Base-by-base conservation (phyloP, 2,888 invertebrate genomes). In the Euplexia lucipara region DNA sequence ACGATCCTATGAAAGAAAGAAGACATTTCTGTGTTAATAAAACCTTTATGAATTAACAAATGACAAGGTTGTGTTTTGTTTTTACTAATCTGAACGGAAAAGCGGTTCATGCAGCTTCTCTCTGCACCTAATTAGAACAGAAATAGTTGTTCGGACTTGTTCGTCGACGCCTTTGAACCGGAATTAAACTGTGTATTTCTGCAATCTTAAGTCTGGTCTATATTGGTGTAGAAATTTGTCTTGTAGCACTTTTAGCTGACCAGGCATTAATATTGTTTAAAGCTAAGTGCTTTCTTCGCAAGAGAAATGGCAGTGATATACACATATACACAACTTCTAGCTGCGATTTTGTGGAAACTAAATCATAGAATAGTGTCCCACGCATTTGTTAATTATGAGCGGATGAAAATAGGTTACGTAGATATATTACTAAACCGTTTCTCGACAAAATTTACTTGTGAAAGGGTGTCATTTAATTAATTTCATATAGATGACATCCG, bases 231-330 rank as follows among this genome's bases (percentile, higher is more conserved):
- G 35, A 66, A 58, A 58, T 53, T 35, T 56, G 18, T 45, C 54
- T 75, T 63, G 16, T 18, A 37, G 53, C 63, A 53, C 52, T 76
- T 72, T 34, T 39, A 41, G 22, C 71, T 57, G 76, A 72, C 76
- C 57, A 70, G 20, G 20, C 72, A 72, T 76, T 72, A 63, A 76
- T 72, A 72, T 70, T 58, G 56, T 63, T 72, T 76, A 76, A 57
- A 57, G 18, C 53, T 57, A 76, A 72, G 71, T 63, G 76, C 71
- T 76, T 63, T 58, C 53, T 53, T 49, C 32, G 42, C 45, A 9
- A 37, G 49, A 54, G 34, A 14, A 54, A 41, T 48, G 39, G 52
- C 44, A 53, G 37, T 8, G 4, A 32, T 52, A 26, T 30, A 39
- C 16, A 42, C 10, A 32, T 34, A 48, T 67, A 74, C 47, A 10